Evolutionary conservation across 2,113 vertebrate species (phyloP).

Genomic region (Monopterus albus): DNA sequence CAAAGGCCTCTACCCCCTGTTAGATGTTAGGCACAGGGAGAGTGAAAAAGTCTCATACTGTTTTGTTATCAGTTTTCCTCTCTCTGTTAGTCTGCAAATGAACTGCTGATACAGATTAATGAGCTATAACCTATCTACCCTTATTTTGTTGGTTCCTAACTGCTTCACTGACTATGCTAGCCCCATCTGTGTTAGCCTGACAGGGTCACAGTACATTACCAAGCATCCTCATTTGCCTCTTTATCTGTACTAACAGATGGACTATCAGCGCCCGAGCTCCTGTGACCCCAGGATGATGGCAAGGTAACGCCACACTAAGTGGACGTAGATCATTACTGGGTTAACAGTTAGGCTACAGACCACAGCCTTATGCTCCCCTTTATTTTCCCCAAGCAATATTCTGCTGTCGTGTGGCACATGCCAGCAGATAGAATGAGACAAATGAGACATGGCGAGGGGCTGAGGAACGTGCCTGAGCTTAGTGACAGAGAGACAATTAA

Average conservation of each 20-base stretch:
- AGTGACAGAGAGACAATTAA: constrained; percentile 52
- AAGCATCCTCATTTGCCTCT: constrained; percentile 76
- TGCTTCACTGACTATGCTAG: constrained; percentile 59
- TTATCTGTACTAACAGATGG: constrained; percentile 79
- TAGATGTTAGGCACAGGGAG: constrained; percentile 59
- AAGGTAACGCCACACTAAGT: constrained; percentile 71
- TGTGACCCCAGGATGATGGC: constrained; percentile 76
- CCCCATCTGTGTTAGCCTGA: constrained; percentile 61
- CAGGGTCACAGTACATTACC: constrained; percentile 73
- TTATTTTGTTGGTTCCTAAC: constrained; percentile 64
- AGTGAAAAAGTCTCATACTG: constrained; percentile 66
- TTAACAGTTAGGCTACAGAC: constrained; percentile 67
- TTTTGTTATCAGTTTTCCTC: constrained; percentile 71
- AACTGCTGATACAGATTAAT: constrained; percentile 78
- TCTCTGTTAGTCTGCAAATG: constrained; percentile 71
- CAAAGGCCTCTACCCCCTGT: constrained; percentile 64
- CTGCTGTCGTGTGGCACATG: constrained; percentile 40
- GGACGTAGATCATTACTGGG: constrained; percentile 76
- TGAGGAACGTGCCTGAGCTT: constrained; percentile 52
- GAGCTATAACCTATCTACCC: constrained; percentile 66
- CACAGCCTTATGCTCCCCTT: constrained; percentile 71
- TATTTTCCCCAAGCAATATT: constrained; percentile 69
- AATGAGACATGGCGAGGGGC: constrained; percentile 65
- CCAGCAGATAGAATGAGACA: constrained; percentile 63
- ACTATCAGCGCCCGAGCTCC: constrained; percentile 65